Conservation (phyloP, 2,888 invertebrate species). For the Zaprionus obscuricornis region DNA sequence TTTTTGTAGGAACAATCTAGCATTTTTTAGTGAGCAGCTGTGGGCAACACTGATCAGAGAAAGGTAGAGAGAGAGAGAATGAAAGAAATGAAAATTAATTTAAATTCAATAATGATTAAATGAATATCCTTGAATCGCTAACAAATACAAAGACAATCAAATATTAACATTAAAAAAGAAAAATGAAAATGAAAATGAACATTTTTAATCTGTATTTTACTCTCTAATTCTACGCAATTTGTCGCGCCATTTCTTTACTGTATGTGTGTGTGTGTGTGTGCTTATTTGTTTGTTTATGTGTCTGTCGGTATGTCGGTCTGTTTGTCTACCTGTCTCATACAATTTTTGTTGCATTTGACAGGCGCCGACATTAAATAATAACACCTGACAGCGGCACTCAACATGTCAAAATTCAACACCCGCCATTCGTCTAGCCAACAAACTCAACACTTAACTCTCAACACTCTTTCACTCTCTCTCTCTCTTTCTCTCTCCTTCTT, state of each 20-base stretch:
- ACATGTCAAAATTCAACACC: too few species aligned
- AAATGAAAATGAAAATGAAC: too few species aligned
- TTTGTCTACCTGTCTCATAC: conserved; percentile 34
- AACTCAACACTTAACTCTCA: too few species aligned
- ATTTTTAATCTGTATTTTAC: background rate
- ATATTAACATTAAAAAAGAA: too few species aligned
- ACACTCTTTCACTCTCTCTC: background rate
- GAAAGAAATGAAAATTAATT: too few species aligned
- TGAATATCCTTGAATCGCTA: too few species aligned
- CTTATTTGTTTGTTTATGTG: conserved; percentile 46
- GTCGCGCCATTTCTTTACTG: background rate
- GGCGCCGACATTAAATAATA: conserved; percentile 67
- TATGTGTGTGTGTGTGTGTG: conserved; percentile 6
- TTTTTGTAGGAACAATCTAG: too few species aligned
- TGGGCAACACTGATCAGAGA: background rate
- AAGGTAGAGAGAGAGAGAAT: background rate
- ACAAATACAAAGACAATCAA: too few species aligned
- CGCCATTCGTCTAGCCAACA: too few species aligned
- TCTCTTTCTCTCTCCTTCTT: background rate
- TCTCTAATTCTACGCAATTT: background rate
- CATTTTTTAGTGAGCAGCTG: too few species aligned
- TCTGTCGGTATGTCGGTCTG: conserved; percentile 28
- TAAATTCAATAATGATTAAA: too few species aligned
- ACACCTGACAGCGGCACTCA: conserved; percentile 57
- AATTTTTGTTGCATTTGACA: conserved; percentile 64